Evolutionary conservation across 2,113 vertebrate genomes (phyloP).

Genomic region (Nyctereutes procyonoides): DNA sequence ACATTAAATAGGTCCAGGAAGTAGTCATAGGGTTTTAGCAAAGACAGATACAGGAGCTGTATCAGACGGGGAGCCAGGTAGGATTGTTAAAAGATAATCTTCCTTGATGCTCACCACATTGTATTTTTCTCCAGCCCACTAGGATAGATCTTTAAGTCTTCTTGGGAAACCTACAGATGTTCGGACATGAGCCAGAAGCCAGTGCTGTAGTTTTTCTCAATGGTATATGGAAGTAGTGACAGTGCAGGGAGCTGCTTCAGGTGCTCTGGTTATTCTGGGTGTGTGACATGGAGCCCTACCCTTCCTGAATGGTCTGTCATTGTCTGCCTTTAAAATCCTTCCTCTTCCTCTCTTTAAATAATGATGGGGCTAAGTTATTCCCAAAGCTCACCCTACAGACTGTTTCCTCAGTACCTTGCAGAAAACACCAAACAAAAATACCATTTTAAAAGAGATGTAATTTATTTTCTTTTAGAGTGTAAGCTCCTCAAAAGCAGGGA

Average conservation of each 20-base stretch:
- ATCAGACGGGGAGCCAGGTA: not conserved
- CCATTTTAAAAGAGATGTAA: no score
- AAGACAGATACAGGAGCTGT: not conserved
- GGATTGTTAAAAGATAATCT: not conserved
- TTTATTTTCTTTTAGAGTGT: no score
- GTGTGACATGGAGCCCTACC: not conserved
- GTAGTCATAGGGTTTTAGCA: not conserved
- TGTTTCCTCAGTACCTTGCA: no score
- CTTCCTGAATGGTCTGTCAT: no score
- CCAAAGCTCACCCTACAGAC: no score
- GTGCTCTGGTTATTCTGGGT: not conserved
- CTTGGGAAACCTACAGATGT: not conserved
- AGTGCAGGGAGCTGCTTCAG: not conserved
- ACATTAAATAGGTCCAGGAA: not conserved
- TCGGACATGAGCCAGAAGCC: not conserved
- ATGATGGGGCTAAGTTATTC: no score
- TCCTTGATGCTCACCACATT: not conserved
- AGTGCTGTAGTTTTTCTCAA: not conserved
- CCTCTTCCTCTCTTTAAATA: no score
- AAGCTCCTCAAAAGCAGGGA: no score
- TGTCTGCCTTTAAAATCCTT: no score
- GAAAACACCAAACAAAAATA: no score
- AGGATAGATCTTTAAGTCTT: not conserved
- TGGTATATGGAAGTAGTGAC: not conserved
- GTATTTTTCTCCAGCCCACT: slow-evolving; percentile 10